phyloP scores from a whole-genome alignment of 2,797 vertebrate species.

The Halcyon badia region DNA sequence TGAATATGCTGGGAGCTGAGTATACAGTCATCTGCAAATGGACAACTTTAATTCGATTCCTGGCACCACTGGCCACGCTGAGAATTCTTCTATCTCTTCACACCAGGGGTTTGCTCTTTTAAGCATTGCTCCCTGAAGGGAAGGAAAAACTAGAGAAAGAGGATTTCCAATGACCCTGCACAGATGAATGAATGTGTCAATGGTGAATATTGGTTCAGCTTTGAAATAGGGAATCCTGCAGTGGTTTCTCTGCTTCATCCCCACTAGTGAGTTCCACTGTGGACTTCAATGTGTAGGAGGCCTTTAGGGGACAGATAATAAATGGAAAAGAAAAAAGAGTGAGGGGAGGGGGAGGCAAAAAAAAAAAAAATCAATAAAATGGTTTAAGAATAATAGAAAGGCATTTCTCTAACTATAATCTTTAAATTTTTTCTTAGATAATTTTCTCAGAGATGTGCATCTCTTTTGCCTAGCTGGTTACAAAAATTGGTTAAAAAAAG shows the following conservation, averaged over 20 bases:
- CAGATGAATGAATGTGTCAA: slow-evolving; percentile 86
- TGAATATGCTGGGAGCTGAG: slow-evolving; percentile 65
- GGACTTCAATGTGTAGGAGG: slow-evolving; percentile 73
- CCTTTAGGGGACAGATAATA: slow-evolving; percentile 75
- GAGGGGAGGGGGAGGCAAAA: not conserved
- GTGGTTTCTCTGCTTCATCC: slow-evolving; percentile 78
- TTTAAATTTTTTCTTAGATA: slow-evolving; percentile 34
- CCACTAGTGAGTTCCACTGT: slow-evolving; percentile 68
- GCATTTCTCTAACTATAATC: not conserved
- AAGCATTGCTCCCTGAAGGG: slow-evolving; percentile 86
- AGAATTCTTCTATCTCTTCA: slow-evolving; percentile 85
- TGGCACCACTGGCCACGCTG: slow-evolving; percentile 79
- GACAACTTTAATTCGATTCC: slow-evolving; percentile 85
- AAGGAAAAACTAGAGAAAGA: slow-evolving; percentile 85
- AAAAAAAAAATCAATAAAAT: slow-evolving; percentile 37
- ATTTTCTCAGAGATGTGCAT: not conserved
- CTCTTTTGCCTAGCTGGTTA: not conserved
- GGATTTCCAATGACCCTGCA: slow-evolving; percentile 86
- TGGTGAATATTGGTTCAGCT: slow-evolving; percentile 85
- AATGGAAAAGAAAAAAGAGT: not conserved
- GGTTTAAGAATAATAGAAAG: slow-evolving; percentile 47
- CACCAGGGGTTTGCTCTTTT: slow-evolving; percentile 86
- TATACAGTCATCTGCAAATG: slow-evolving; percentile 81
- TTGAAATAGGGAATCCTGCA: slow-evolving; percentile 85
- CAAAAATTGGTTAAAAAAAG: not conserved